Conservation (phyloP, 2,888 invertebrate genomes). For the Acrobasis consociella region DNA sequence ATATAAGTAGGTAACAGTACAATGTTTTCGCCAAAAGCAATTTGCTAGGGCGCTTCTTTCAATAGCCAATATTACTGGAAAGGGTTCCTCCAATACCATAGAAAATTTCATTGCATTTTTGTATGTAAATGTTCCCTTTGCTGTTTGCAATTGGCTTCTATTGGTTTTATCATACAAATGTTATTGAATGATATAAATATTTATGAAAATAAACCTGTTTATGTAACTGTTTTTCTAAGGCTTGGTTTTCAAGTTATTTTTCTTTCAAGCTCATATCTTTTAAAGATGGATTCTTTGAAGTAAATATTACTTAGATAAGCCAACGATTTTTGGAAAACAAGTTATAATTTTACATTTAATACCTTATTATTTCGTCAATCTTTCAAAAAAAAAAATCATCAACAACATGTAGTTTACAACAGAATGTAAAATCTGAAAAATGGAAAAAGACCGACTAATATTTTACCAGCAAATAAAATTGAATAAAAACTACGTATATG, state of each 20-base stretch:
- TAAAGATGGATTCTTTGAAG: too few relatives aligned
- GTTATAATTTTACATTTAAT: too few relatives aligned
- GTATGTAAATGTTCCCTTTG: conserved; percentile 49
- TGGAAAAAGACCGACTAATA: too few relatives aligned
- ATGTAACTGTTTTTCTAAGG: conserved; percentile 7
- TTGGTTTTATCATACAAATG: conserved; percentile 43
- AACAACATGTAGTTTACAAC: too few relatives aligned
- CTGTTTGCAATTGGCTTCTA: conserved; percentile 50
- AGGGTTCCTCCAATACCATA: conserved; percentile 36
- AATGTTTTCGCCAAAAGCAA: conserved; percentile 28
- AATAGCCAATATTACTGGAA: conserved; percentile 38
- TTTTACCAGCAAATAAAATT: too few relatives aligned
- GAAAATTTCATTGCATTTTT: conserved; percentile 53
- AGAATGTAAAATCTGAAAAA: too few relatives aligned
- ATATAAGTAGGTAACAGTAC: background rate
- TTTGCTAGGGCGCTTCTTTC: conserved; percentile 33
- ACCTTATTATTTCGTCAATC: too few relatives aligned
- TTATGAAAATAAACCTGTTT: conserved; percentile 27
- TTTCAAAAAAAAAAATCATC: too few relatives aligned
- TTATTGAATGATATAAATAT: conserved; percentile 51
- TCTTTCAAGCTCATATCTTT: too few relatives aligned
- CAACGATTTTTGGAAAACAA: too few relatives aligned
- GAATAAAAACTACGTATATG: too few relatives aligned
- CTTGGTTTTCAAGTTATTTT: conserved; percentile 23
- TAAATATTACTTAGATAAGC: too few relatives aligned